Base-by-base conservation (phyloP, 2,888 invertebrate genomes). In the Netelia fuscicornis region DNA sequence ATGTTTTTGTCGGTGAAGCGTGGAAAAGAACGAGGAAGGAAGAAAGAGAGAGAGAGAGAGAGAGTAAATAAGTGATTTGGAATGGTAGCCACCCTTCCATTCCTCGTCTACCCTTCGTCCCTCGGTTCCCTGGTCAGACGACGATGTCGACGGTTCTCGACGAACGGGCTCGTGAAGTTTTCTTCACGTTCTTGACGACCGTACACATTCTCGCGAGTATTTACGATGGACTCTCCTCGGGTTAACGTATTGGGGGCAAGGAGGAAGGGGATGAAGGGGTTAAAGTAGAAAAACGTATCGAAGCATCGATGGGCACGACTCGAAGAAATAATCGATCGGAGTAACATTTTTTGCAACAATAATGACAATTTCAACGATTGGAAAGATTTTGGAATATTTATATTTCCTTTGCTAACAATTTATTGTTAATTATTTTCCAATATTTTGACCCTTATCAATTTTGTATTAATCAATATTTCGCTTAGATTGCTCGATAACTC, bases 1-100 rank as follows among this genome's bases (percentile, higher is more conserved):
- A 87, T 87, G 88, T 88, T 87, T 85, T 82, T 79, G 76, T 62
- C 75, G 65, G 54, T 64, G 81, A 81, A 58, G 68, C 81, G 68
- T 81, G 85, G 82, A 65, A 83, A 75, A 80, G 20, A 87, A 74
- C 65, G 44, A 11, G 71, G 62, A 62, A 79, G 67, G 30, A 11
- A 52, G 67, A 79, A 56, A 71, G 20, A 42, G 23, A 72, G 82
- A 80, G 17, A 54, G 74, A 70, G 68, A 44, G 70, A 70, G 56
- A 65, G 62, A 62, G 30, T 11, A 76, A 70, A 65, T 84, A 85
- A 74, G 85, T 83, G 86, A 87, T 86, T 77, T 60, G 83, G 81
- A 85, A 84, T 62, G 68, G 83, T 65, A 80, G 78, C 76, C 74
- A 74, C 74, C 70, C 81, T 65, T 64, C 65, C 17, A 17, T 62